phyloP scores from a whole-genome alignment of 2,113 vertebrate genomes.

The Pseudopipra pipra region DNA sequence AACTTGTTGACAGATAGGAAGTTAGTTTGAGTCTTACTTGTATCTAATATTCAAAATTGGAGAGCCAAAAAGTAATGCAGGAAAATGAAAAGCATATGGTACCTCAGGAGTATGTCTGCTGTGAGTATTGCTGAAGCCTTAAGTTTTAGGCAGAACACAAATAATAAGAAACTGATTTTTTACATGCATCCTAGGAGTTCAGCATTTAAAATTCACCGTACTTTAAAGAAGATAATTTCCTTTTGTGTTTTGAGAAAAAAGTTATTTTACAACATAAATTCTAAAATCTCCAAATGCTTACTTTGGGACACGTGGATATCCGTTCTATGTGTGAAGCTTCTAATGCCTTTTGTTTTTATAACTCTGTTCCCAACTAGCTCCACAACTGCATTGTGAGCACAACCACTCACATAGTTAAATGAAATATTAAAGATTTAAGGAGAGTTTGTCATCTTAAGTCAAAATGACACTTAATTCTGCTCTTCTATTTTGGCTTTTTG shows the following conservation, averaged over 20 bases:
- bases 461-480: background rate
- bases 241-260: background rate
- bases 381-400: background rate
- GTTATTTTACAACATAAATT: background rate
- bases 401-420: background rate
- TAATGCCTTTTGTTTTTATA: background rate
- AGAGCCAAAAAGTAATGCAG: background rate
- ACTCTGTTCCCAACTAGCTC: background rate
- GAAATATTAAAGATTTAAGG: background rate
- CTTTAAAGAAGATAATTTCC: background rate
- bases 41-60: background rate
- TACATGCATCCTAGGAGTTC: background rate
- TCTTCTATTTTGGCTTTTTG: background rate
- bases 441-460: background rate
- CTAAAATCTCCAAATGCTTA: background rate
- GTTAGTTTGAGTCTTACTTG: background rate
- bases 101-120: background rate
- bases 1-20: background rate
- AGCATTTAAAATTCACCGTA: background rate
- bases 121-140: background rate
- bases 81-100: background rate
- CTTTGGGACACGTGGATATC: background rate
- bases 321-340: background rate
- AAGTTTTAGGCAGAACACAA: background rate
- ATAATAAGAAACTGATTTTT: background rate